Evolutionary conservation across 2,797 vertebrate genomes (phyloP), one percentile per base, ranked within the genome.

Genomic region (Alauda arvensis): DNA sequence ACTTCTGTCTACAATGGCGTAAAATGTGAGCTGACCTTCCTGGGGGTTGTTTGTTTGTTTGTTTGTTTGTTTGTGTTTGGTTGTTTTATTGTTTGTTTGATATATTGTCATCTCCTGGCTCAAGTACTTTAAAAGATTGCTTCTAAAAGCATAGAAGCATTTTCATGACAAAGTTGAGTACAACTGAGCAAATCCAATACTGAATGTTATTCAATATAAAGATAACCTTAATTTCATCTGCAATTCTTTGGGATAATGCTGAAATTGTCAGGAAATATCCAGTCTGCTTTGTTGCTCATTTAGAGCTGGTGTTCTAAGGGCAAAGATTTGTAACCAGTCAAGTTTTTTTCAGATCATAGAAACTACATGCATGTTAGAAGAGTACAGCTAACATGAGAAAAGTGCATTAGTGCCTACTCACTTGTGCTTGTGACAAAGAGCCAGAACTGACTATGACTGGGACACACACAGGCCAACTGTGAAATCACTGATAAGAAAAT

Each of bases 171-270:
- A 65, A 29, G 13, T 6, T 51, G 33, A 56, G 6, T 46, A 55
- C 2, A 56, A 11, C 3, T 31, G 9, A 31, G 33, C 15, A 28
- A 11, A 42, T 69, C 5, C 11, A 59, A 21, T 56, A 33, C 7
- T 89, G 82, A 63, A 62, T 57, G 57, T 88, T 74, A 92, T 93
- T 96, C 93, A 92, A 91, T 93, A 95, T 77, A 42, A 49, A 46
- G 80, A 85, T 62, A 39, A 17, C 3, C 8, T 51, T 56, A 51
- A 57, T 86, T 87, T 77, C 34, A 92, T 93, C 77, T 94, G 91
- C 87, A 94, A 89, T 88, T 96, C 61, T 92, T 94, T 63, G 78
- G 67, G 29, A 68, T 90, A 88, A 89, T 72, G 62, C 72, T 69
- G 74, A 80, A 94, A 63, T 49, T 76, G 76, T 85, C 77, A 77